Evolutionary conservation across 2,797 vertebrate genomes (phyloP).

Genomic region (Ptychobarbus kaznakovi): DNA sequence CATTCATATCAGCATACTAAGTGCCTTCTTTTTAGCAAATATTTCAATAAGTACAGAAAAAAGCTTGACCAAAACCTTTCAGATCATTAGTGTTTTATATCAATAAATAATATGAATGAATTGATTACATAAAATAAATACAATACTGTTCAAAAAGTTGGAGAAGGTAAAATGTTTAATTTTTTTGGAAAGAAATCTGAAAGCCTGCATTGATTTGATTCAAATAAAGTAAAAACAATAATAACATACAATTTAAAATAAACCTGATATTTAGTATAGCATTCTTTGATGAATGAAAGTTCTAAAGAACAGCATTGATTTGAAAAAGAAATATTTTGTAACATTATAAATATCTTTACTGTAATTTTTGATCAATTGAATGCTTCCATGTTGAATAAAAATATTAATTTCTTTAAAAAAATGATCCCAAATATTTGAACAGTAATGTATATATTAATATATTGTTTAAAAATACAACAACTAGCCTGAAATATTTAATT

Average conservation of each 20-base stretch:
- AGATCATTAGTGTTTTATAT: not conserved
- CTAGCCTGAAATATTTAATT: not conserved
- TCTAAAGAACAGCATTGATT: not conserved
- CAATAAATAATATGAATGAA: not conserved
- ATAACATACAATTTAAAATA: not conserved
- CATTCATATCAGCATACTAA: slow-evolving; percentile 41
- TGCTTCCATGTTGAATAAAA: not conserved
- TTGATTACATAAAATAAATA: not conserved
- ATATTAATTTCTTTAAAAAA: no score
- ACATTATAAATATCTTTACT: not conserved
- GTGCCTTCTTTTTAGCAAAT: not conserved
- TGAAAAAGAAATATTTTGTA: not conserved
- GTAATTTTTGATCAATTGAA: not conserved
- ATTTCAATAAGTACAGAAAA: not conserved
- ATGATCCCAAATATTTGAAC: not conserved
- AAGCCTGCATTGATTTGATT: not conserved
- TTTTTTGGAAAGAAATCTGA: not conserved
- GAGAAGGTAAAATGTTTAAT: not conserved
- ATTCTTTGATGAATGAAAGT: not conserved
- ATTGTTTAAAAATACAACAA: not conserved
- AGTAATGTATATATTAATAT: not conserved
- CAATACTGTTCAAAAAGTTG: not conserved
- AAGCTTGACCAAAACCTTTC: not conserved
- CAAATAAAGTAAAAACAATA: not conserved
- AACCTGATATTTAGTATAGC: not conserved